phyloP scores from a whole-genome alignment of 1,140 invertebrate species.

The Helicoverpa zea region DNA sequence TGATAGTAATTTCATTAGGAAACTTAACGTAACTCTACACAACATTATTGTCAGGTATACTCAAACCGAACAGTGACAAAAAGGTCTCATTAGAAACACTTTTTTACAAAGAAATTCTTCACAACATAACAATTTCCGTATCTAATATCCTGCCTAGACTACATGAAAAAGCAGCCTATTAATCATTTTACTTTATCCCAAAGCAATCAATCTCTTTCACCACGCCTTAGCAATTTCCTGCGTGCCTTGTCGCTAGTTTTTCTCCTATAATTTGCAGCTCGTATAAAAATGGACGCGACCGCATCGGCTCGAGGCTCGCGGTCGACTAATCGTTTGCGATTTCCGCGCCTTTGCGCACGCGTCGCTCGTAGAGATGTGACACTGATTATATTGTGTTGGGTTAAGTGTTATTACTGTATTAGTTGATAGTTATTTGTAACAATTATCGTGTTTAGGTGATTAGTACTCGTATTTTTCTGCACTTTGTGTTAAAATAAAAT shows the following conservation, averaged over 20 bases:
- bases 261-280: conserved; percentile 22
- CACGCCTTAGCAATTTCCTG: conserved; percentile 12
- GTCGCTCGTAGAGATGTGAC: background rate
- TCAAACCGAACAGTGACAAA: too few species aligned
- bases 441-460: too few species aligned
- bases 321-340: conserved; percentile 44
- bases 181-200: background rate
- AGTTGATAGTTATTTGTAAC: background rate
- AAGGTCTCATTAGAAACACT: too few species aligned
- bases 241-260: conserved; percentile 3
- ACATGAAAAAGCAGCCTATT: background rate
- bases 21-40: too few species aligned
- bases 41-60: too few species aligned
- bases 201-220: conserved; percentile 3
- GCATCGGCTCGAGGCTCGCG: conserved; percentile 6
- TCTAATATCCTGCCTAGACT: background rate
- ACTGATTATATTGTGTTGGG: background rate
- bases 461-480: background rate
- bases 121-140: background rate
- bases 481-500: background rate
- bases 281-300: conserved; percentile 10
- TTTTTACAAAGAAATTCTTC: background rate
- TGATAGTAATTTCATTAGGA: too few species aligned
- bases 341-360: conserved; percentile 51
- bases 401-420: background rate